Base-by-base conservation (phyloP, 2,113 vertebrate genomes). In the Antigone vipio region DNA sequence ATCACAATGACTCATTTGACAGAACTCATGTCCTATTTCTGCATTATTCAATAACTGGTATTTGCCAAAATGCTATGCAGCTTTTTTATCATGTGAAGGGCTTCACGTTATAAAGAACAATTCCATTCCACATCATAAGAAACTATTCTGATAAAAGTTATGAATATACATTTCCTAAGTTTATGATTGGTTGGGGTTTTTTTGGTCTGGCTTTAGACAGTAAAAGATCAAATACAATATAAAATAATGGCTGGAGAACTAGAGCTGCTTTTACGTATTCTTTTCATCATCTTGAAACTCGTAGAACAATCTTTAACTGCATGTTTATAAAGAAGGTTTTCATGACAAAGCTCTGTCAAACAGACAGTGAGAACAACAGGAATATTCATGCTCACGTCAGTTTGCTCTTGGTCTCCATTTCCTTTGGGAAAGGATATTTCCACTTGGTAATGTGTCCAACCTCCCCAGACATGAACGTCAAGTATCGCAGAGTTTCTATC, bases 381-480 rank as follows among this genome's bases (percentile, higher is more conserved):
- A 45, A 73, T 19, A 26, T 11, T 44, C 15, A 7, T 66, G 97
- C 98, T 99, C 97, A 99, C 99, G 98, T 99, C 74, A 99, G 98
- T 96, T 99, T 99, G 98, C 99, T 99, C 97, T 99, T 99, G 81
- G 99, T 98, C 88, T 99, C 99, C 0, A 98, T 99, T 98, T 99
- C 99, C 96, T 99, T 99, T 21, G 99, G 99, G 93, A 99, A 99
- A 1, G 99, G 99, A 44, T 99, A 99, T 95, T 99, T 99, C 99
- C 99, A 99, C 97, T 99, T 99, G 22, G 99, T 99, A 96, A 99
- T 99, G 94, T 99, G 99, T 34, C 99, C 99, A 21, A 99, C 99
- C 95, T 99, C 99, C 68, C 99, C 99, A 0, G 99, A 99, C 99
- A 99, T 99, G 98, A 99, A 99, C 7, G 99, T 99, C 94, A 99